Percentiles rank a stretch among this genome's conserved stretches.
Evolutionary conservation across 2,888 invertebrate species (phyloP).

Genomic region (Hirtodrosophila alboralis): DNA sequence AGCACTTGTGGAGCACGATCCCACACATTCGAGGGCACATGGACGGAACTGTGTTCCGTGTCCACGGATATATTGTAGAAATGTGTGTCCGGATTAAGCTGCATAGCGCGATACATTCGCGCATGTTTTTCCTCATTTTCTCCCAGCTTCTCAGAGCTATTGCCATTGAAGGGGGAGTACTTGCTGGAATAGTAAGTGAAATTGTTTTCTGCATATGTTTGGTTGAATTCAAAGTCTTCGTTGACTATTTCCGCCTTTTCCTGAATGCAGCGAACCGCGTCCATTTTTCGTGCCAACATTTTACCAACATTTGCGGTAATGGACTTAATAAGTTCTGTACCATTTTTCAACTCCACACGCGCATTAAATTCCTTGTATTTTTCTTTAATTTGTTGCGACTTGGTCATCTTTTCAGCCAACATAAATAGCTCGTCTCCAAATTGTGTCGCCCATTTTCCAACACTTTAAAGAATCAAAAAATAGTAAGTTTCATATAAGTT

Average conservation of each 20-base stretch:
- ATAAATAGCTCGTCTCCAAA: constrained; percentile 92
- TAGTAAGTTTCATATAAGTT: neutral
- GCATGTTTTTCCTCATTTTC: constrained; percentile 76
- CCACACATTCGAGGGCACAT: constrained; percentile 97
- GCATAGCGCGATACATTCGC: constrained; percentile 85
- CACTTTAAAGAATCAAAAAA: constrained; percentile 85
- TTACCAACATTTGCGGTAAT: constrained; percentile 92
- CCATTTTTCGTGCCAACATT: constrained; percentile 94
- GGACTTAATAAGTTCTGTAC: constrained; percentile 90
- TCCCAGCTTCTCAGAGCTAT: constrained; percentile 70
- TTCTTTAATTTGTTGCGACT: constrained; percentile 90
- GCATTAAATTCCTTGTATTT: constrained; percentile 92
- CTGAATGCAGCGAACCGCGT: constrained; percentile 94
- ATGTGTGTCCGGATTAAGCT: constrained; percentile 90
- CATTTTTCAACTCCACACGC: constrained; percentile 91
- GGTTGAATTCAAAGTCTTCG: constrained; percentile 86
- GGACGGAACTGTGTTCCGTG: constrained; percentile 92
- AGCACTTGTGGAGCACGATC: constrained; percentile 89
- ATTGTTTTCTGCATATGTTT: constrained; percentile 79
- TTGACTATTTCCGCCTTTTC: constrained; percentile 89
- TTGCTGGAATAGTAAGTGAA: constrained; percentile 91
- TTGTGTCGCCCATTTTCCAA: constrained; percentile 91
- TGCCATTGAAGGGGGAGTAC: constrained; percentile 86
- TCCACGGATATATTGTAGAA: constrained; percentile 94
- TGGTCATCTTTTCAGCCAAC: constrained; percentile 90